Conservation (phyloP, 2,888 invertebrate genomes). For the Thumatha senex region DNA sequence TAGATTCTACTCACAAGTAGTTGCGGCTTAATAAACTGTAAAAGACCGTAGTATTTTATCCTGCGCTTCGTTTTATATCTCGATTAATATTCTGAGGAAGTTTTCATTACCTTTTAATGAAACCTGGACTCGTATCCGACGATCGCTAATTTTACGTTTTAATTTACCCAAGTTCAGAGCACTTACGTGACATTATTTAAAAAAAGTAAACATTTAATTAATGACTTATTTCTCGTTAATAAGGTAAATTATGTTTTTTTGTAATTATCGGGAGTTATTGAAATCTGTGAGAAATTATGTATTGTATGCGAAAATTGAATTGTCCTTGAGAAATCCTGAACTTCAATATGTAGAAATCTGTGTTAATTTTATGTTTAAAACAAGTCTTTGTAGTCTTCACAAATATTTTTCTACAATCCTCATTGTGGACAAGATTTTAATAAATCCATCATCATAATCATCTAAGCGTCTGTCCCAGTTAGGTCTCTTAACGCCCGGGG, state of each 20-base stretch:
- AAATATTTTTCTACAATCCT: too few relatives aligned
- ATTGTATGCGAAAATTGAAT: too few relatives aligned
- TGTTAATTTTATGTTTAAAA: too few relatives aligned
- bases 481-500: too few relatives aligned
- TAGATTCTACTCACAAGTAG: conserved; percentile 7
- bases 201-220: conserved; percentile 47
- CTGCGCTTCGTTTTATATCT: conserved; percentile 47
- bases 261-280: too few relatives aligned
- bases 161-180: conserved; percentile 54
- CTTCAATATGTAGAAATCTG: too few relatives aligned
- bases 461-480: too few relatives aligned
- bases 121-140: conserved; percentile 59
- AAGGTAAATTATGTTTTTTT: background rate
- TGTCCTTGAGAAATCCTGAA: too few relatives aligned
- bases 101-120: conserved; percentile 74
- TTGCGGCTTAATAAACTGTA: conserved; percentile 27
- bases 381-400: too few relatives aligned
- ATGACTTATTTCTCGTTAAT: conserved; percentile 17
- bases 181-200: conserved; percentile 55
- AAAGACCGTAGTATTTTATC: conserved; percentile 35
- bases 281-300: too few relatives aligned
- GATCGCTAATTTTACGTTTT: conserved; percentile 72
- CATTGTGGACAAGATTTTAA: too few relatives aligned
- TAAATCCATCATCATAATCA: too few relatives aligned
- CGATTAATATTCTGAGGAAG: conserved; percentile 63